Conservation (phyloP, 2,888 invertebrate genomes). For the Netelia melanura region DNA sequence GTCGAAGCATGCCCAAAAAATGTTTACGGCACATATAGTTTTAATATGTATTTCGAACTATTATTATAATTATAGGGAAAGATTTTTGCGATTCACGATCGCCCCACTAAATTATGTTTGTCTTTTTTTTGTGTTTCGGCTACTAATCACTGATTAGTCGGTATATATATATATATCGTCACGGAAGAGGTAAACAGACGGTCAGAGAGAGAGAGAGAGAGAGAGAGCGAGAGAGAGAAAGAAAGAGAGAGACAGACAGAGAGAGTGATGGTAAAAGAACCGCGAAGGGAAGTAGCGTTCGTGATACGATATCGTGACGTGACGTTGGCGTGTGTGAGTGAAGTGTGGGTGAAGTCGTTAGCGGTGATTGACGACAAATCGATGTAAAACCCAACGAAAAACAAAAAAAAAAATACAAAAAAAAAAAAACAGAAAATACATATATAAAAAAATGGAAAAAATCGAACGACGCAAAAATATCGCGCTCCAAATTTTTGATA, state of each 20-base stretch:
- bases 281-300: constrained; percentile 65
- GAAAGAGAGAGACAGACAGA: background rate
- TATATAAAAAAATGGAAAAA: constrained; percentile 19
- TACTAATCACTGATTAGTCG: constrained; percentile 59
- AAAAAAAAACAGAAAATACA: background rate
- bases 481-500: too few species aligned
- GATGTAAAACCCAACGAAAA: background rate
- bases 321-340: constrained; percentile 32
- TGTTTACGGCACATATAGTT: constrained; percentile 80
- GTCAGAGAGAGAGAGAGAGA: constrained; percentile 38
- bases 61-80: constrained; percentile 52
- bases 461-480: constrained; percentile 36
- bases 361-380: constrained; percentile 55
- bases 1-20: constrained; percentile 84
- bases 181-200: constrained; percentile 56
- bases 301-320: constrained; percentile 62
- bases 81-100: constrained; percentile 63
- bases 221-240: constrained; percentile 15
- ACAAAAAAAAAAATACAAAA: background rate
- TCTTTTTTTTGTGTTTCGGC: constrained; percentile 39
- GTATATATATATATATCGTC: constrained; percentile 33
- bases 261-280: constrained; percentile 58
- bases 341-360: constrained; percentile 32
- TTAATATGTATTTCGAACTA: constrained; percentile 72
- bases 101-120: constrained; percentile 52